These are phyloP conservation scores for Balearica regulorum DNA, from an alignment of 2,797 vertebrate genomes.

Conservation along the genomic window DNA sequence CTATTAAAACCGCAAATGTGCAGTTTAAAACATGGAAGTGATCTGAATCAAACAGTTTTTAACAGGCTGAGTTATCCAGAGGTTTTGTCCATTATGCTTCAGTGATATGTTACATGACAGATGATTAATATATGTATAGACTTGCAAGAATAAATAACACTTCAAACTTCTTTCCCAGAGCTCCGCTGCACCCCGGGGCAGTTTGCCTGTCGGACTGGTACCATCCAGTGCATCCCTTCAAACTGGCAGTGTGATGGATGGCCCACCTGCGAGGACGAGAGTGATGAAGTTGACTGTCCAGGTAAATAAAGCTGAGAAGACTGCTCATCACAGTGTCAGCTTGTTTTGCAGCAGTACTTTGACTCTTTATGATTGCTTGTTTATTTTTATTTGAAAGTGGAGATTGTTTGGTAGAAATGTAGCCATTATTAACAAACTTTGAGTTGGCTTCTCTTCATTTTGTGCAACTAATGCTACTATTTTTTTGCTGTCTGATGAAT, in stretches of 20 bases:
- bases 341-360: background rate
- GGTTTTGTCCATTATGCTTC: rapidly evolving
- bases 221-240: constrained; percentile 95
- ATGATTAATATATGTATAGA: background rate
- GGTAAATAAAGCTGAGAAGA: constrained; percentile 73
- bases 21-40: background rate
- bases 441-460: background rate
- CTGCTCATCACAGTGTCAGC: background rate
- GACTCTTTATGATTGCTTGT: background rate
- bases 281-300: constrained; percentile 94
- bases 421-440: background rate
- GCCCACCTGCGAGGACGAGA: constrained; percentile 94
- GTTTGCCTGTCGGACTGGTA: constrained; percentile 93
- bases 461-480: background rate
- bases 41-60: background rate
- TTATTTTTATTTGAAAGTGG: background rate
- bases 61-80: background rate
- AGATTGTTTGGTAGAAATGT: background rate
- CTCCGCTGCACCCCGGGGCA: constrained; percentile 89
- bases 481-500: background rate
- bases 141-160: background rate
- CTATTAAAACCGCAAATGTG: background rate
- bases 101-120: rapidly evolving
- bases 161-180: constrained; percentile 74
- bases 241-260: constrained; percentile 95